Conservation (phyloP, 1,140 invertebrate genomes). For the Orchesella cincta region DNA sequence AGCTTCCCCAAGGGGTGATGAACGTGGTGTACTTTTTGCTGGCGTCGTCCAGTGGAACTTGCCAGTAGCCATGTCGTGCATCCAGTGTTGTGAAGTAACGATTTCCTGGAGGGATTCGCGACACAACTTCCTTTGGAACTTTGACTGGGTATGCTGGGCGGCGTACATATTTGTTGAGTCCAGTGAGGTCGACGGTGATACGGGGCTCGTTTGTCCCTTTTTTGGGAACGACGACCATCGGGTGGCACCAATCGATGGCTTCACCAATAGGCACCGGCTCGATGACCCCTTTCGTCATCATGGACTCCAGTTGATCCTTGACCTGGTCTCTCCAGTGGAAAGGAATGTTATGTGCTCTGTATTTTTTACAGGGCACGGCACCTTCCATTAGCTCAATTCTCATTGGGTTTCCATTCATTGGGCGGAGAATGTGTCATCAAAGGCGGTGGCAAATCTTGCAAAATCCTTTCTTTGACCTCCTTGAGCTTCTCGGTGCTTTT, state of each 20-base stretch:
- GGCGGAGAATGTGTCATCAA: background rate
- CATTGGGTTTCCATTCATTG: background rate
- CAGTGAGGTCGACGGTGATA: slow-evolving; percentile 40
- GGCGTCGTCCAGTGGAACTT: slow-evolving; percentile 54
- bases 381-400: background rate
- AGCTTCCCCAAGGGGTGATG: slow-evolving; percentile 52
- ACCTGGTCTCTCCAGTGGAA: slow-evolving; percentile 12
- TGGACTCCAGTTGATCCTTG: slow-evolving; percentile 43
- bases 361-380: background rate
- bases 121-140: slow-evolving; percentile 23
- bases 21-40: slow-evolving; percentile 52
- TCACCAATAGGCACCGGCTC: slow-evolving; percentile 49
- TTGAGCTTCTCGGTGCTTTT: background rate
- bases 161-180: slow-evolving; percentile 27
- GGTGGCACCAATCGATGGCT: slow-evolving; percentile 50
- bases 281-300: slow-evolving; percentile 51
- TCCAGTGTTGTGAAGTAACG: slow-evolving; percentile 55
- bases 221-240: slow-evolving; percentile 18
- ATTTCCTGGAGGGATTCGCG: slow-evolving; percentile 9
- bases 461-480: background rate
- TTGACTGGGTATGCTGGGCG: slow-evolving; percentile 31
- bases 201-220: slow-evolving; percentile 20
- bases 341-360: background rate
- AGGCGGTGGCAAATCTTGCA: background rate
- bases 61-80: slow-evolving; percentile 55